Evolutionary conservation across 2,797 vertebrate species (phyloP), one percentile per base, ranked within the genome.

Genomic region (Enteromius argenteus): DNA sequence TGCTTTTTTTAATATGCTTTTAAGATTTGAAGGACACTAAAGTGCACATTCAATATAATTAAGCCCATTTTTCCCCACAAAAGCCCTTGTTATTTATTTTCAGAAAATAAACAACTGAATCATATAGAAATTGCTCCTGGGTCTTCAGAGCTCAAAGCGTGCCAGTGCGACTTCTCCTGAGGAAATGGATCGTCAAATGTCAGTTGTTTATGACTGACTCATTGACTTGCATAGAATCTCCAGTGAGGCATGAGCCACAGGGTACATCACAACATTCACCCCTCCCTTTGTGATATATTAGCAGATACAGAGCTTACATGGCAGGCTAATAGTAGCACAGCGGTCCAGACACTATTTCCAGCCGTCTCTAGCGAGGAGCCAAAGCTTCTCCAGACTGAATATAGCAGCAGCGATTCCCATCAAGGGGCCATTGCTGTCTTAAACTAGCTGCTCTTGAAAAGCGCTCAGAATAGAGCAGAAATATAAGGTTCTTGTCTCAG

Each of bases 301-400:
- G 87, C 71, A 80, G 69, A 88, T 86, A 86, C 75, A 87, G 90
- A 86, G 78, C 72, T 75, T 46, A 35, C 51, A 44, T 85, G 67
- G 75, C n/a, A 17, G 85, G 89, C 91, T 92, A 93, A 93, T 89
- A 92, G 90, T 85, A 90, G 91, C 91, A 37, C 46, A 51, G 68
- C 49, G 56, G 77, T 64, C 81, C 82, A 76, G 35, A n/a, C 69
- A 86, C 91, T 94, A 93, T 94, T 94, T 93, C 88, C 77, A 89
- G 89, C 72, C 21, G 9, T 89, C 87, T 81, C 80, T 86, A 85
- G 84, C 80, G 84, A 90, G 80, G 87, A 88, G 89, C 90, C 81
- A 89, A 35, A 79, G 87, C 82, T 87, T 92, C 90, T 79, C 23
- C 44, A 60, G 76, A 62, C 84, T 14, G 83, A 85, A 90, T 89